phyloP scores from a whole-genome alignment of 2,797 vertebrate genomes.

The Hipposideros larvatus region DNA sequence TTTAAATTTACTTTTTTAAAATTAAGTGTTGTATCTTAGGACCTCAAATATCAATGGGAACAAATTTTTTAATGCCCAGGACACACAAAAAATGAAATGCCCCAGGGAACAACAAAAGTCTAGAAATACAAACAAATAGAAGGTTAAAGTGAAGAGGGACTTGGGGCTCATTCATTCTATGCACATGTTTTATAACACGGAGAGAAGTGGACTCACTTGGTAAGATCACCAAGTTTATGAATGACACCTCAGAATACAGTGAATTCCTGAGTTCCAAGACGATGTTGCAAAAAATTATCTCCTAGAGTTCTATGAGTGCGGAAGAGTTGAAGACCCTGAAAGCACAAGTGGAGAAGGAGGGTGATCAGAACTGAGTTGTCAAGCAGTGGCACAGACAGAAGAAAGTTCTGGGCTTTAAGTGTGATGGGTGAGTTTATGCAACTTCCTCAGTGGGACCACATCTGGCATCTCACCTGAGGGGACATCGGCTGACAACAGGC shows the following conservation, averaged over 20 bases:
- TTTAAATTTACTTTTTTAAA: slow-evolving; percentile 60
- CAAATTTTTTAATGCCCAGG: not conserved
- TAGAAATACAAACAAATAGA: not conserved
- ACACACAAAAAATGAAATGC: slow-evolving; percentile 56
- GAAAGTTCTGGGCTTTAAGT: not conserved
- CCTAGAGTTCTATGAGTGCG: not conserved
- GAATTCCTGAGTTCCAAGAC: not conserved
- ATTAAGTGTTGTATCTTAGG: slow-evolving; percentile 66
- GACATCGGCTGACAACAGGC: not conserved
- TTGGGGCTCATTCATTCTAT: not conserved
- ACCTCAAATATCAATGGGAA: not conserved
- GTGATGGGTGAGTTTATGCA: not conserved
- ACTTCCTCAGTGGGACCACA: not conserved
- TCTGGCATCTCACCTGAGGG: not conserved
- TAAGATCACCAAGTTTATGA: not conserved
- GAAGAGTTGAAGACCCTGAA: not conserved
- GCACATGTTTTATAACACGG: not conserved
- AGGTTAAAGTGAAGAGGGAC: not conserved
- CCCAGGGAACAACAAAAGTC: slow-evolving; percentile 20
- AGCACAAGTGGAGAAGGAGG: not conserved
- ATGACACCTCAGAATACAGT: not conserved
- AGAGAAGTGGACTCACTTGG: not conserved
- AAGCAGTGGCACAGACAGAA: fast-evolving
- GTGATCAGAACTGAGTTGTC: not conserved
- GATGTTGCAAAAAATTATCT: not conserved